Evolutionary conservation across 2,888 invertebrate species (phyloP).

Genomic region (Ceramica pisi): DNA sequence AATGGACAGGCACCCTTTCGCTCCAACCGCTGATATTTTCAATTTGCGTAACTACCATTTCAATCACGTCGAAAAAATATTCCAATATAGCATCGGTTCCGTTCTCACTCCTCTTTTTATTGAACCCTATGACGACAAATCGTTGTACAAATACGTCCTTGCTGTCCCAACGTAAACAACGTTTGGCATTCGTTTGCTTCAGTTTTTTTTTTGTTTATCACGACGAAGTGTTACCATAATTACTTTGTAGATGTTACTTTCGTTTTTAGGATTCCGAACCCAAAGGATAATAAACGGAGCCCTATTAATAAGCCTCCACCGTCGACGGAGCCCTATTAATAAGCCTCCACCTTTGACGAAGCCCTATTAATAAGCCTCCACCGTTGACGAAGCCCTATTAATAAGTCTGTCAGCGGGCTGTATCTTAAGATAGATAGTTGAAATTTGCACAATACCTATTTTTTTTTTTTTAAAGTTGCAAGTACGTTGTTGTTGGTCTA

Average conservation of each 20-base stretch:
- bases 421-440: too few species aligned
- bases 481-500: too few species aligned
- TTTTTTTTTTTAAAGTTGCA: too few species aligned
- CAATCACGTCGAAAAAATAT: constrained; percentile 37
- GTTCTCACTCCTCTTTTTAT: constrained; percentile 13
- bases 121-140: constrained; percentile 22
- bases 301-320: too few species aligned
- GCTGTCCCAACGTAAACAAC: background rate
- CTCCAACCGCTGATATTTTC: constrained; percentile 18
- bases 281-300: too few species aligned
- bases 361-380: too few species aligned
- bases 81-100: constrained; percentile 29
- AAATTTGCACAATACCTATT: too few species aligned
- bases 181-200: background rate
- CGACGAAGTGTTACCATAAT: background rate
- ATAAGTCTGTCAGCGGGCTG: too few species aligned
- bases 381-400: too few species aligned
- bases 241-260: background rate
- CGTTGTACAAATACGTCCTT: constrained; percentile 1
- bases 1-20: too few species aligned
- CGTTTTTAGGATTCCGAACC: background rate
- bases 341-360: too few species aligned
- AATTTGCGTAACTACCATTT: constrained; percentile 38
- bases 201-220: constrained; percentile 1
- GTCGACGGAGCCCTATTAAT: too few species aligned